Conservation (phyloP, 2,113 vertebrate species). For the Podarcis muralis region DNA sequence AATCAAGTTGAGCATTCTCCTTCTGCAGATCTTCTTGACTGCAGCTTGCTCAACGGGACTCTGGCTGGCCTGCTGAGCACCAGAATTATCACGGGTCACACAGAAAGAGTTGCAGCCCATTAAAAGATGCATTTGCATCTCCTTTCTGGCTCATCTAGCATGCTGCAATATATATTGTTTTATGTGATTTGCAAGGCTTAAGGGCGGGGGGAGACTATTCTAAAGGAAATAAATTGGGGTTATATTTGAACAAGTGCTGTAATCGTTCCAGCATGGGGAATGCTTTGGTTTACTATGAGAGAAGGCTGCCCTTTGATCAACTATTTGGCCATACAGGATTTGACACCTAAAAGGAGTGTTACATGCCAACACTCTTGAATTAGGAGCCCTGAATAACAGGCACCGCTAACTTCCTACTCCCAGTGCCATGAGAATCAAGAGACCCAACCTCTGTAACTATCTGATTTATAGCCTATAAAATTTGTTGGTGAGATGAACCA, state of each 20-base stretch:
- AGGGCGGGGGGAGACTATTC: background rate
- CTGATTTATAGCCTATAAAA: background rate
- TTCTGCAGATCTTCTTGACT: conserved; percentile 19
- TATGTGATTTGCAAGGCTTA: background rate
- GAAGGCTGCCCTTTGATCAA: background rate
- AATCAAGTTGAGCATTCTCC: conserved; percentile 27
- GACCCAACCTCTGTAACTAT: background rate
- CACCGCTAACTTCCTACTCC: no score
- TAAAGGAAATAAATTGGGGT: conserved; percentile 5
- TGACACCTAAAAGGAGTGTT: background rate
- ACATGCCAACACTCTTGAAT: background rate
- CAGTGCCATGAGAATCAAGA: background rate
- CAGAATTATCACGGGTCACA: conserved; percentile 34
- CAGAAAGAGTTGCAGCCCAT: conserved; percentile 42
- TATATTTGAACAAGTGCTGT: conserved; percentile 24
- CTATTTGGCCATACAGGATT: background rate
- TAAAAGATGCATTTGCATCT: conserved; percentile 14
- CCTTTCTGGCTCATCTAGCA: conserved; percentile 37
- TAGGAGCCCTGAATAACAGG: background rate
- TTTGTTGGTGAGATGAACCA: background rate
- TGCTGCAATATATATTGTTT: background rate
- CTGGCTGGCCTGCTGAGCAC: conserved; percentile 24
- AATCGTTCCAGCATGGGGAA: conserved; percentile 1
- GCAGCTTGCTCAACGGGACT: conserved; percentile 28
- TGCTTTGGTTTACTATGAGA: background rate